These are phyloP conservation scores for Metallyticus violacea DNA, from an alignment of 2,888 invertebrate genomes.

Conservation along the genomic window DNA sequence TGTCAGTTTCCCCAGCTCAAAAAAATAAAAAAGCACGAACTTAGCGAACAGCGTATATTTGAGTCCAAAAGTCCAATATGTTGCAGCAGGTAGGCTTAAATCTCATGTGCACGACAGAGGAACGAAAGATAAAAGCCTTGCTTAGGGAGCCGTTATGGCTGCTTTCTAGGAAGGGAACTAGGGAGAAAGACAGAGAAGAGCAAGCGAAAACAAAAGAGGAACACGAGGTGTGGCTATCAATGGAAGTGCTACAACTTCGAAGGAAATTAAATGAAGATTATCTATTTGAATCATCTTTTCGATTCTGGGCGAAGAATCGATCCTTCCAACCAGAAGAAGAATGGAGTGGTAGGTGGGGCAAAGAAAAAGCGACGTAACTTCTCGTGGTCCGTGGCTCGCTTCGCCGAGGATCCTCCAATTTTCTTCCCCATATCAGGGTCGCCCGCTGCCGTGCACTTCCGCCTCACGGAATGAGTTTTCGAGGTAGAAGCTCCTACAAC, in stretches of 20 bases:
- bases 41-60: too few species aligned
- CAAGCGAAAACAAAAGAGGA: not conserved
- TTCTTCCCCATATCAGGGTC: constrained; percentile 3
- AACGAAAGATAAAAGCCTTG: not conserved
- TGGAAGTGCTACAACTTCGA: not conserved
- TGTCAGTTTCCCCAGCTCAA: too few species aligned
- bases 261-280: constrained; percentile 18
- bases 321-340: not conserved
- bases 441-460: not conserved
- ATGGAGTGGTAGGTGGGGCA: too few species aligned
- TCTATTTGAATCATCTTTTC: constrained; percentile 15
- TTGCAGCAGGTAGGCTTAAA: too few species aligned
- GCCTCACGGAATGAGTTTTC: constrained; percentile 10
- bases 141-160: not conserved
- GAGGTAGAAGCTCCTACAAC: not conserved
- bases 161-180: too few species aligned
- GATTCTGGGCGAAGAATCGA: not conserved
- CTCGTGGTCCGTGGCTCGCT: not conserved
- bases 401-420: constrained; percentile 3
- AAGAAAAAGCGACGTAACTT: not conserved
- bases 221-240: not conserved
- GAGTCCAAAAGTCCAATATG: not conserved
- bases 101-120: not conserved
- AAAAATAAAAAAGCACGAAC: too few species aligned
- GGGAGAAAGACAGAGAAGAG: not conserved